Evolutionary conservation across 2,797 vertebrate genomes (phyloP), one percentile per base, ranked within the genome.

Genomic region (Amblyraja radiata): DNA sequence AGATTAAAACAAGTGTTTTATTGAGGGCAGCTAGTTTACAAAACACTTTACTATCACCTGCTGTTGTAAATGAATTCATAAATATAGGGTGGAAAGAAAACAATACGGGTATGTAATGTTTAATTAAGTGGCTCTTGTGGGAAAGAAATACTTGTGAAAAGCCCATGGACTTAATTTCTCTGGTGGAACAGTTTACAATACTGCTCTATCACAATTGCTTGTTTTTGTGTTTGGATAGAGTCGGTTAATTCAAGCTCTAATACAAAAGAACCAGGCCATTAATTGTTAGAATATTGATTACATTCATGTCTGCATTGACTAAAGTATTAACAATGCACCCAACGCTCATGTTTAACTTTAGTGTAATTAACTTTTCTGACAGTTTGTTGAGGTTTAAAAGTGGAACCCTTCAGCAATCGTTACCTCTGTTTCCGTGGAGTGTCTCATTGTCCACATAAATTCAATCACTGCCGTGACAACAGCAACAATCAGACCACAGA

Each of bases 401-500:
- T 32, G 28, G 8, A 65, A 73, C 23, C 39, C 90, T 91, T 91
- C 71, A 46, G 36, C 32, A 46, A 74, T 46, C 21, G 97, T 98
- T 98, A 99, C 99, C 98, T 99, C 98, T 0, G 97, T 97, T 95
- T 97, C 97, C 63, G 98, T 98, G 6, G 97, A 95, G 94, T 98
- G 98, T 74, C 98, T 98, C 94, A 99, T 96, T 96, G 98, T 99
- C 99, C 99, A 99, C 94, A 99, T 96, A 96, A 99, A 99, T 96
- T 99, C 99, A 96, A 99, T 95, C 97, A 99, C 98, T 14, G 99
- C 99, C 97, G 99, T 99, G 96, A 99, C 98, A 97, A 99, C 99
- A 93, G 99, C 99, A 96, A 99, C 98, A 94, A 99, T 97, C 95
- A 99, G 96, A 94, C 99, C 99, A 94, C 99, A 99, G 95, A 99